A percentile compares a stretch with the other conserved stretches of the same genome.
These are phyloP conservation scores for Galaxea fascicularis DNA, from an alignment of 92 coral and sea anemone species.

Conservation along the genomic window DNA sequence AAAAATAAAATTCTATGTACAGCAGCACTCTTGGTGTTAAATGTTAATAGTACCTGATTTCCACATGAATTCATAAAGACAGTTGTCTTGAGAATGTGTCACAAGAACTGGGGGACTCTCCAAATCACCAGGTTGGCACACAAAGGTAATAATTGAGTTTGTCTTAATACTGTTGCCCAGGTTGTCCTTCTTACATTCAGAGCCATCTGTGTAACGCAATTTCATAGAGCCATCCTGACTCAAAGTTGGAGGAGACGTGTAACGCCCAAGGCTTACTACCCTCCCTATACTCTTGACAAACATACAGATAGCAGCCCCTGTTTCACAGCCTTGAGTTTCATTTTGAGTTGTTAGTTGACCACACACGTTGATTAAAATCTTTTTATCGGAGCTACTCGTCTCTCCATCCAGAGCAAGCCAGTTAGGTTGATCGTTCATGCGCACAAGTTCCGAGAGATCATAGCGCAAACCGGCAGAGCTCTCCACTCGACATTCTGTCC, in stretches of 20 bases:
- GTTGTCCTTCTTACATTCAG: conserved; percentile 69
- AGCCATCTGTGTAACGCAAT: conserved; percentile 77
- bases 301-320: conserved; percentile 78
- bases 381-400: conserved; percentile 60
- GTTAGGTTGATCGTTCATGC: conserved; percentile 44
- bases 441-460: conserved; percentile 89
- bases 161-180: conserved; percentile 29
- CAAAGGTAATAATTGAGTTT: conserved; percentile 80
- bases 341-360: conserved; percentile 54
- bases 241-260: conserved; percentile 56
- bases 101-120: conserved; percentile 94
- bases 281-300: conserved; percentile 59
- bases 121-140: conserved; percentile 88
- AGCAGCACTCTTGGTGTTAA: no score
- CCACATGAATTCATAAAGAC: conserved; percentile 89
- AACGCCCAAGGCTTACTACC: conserved; percentile 75
- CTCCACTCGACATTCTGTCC: conserved; percentile 79
- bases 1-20: no score
- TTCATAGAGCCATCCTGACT: conserved; percentile 73
- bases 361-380: conserved; percentile 86
- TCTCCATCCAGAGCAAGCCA: conserved; percentile 93
- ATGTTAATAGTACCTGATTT: conserved; percentile 68
- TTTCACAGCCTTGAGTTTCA: conserved; percentile 66
- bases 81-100: conserved; percentile 79
- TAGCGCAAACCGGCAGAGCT: conserved; percentile 63